These are phyloP conservation scores for Agapetus fuscipes DNA, from an alignment of 2,888 invertebrate species.

Conservation along the genomic window DNA sequence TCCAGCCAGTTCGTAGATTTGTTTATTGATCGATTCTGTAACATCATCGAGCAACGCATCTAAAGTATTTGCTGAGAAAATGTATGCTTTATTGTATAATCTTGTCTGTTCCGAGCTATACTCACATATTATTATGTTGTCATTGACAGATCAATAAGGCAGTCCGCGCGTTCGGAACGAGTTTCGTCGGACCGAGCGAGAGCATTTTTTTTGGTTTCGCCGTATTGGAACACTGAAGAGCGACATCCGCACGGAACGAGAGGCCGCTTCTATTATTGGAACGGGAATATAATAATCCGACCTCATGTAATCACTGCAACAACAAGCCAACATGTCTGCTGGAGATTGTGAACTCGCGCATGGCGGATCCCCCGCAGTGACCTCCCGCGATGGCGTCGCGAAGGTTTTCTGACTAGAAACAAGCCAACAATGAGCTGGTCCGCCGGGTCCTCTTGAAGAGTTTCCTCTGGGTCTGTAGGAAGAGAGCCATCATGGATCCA, in stretches of 20 bases:
- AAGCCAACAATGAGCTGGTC: no score
- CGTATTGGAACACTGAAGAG: slow-evolving; percentile 5
- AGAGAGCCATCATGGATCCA: slow-evolving; percentile 34
- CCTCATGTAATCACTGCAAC: slow-evolving; percentile 5
- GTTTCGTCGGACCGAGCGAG: slow-evolving; percentile 7
- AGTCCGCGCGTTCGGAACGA: slow-evolving; percentile 11
- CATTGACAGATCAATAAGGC: slow-evolving; percentile 20
- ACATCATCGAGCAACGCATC: neutral
- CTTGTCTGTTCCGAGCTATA: slow-evolving; percentile 10
- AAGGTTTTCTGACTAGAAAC: slow-evolving; percentile 13
- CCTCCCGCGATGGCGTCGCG: slow-evolving; percentile 1
- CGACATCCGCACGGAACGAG: slow-evolving; percentile 3
- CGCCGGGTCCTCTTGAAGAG: no score
- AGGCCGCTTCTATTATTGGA: slow-evolving; percentile 6
- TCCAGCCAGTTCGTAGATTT: slow-evolving; percentile 7
- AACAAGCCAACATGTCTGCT: slow-evolving; percentile 1
- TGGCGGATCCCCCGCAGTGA: slow-evolving; percentile 10
- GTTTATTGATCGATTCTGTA: slow-evolving; percentile 12
- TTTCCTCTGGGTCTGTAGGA: no score
- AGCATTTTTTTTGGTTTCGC: slow-evolving; percentile 8
- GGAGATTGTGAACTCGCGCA: slow-evolving; percentile 2
- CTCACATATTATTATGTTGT: slow-evolving; percentile 17
- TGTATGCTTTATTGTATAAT: slow-evolving; percentile 4
- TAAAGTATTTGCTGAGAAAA: neutral
- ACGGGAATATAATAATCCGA: slow-evolving; percentile 2